Percentiles rank a stretch among this genome's conserved stretches.
Conservation (phyloP, 2,797 vertebrate species). For the Cyclopterus lumpus region DNA sequence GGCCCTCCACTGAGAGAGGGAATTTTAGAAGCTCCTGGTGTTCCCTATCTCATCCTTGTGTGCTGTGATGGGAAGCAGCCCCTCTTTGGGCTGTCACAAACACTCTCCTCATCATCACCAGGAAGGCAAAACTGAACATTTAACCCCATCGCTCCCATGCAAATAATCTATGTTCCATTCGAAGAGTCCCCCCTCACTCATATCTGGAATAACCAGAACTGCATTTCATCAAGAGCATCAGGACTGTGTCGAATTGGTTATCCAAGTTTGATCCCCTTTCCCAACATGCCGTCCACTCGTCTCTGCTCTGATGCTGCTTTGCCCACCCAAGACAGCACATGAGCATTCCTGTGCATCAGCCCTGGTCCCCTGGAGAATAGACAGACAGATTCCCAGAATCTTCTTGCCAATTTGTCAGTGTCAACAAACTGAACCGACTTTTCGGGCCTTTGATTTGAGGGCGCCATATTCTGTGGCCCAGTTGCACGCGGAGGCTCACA, state of each 20-base stretch:
- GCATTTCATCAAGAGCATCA: slow-evolving; percentile 17
- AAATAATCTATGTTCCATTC: slow-evolving; percentile 16
- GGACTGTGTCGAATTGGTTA: slow-evolving; percentile 21
- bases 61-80: slow-evolving; percentile 82
- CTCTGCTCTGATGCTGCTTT: slow-evolving; percentile 30
- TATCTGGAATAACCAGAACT: slow-evolving; percentile 28
- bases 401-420: slow-evolving; percentile 61
- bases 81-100: slow-evolving; percentile 74
- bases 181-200: slow-evolving; percentile 1
- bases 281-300: slow-evolving; percentile 20
- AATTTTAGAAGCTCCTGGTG: slow-evolving; percentile 56
- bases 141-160: slow-evolving; percentile 72
- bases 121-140: slow-evolving; percentile 60
- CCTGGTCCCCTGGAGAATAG: slow-evolving; percentile 59
- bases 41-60: slow-evolving; percentile 71
- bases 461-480: slow-evolving; percentile 20
- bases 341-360: slow-evolving; percentile 72
- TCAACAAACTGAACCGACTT: slow-evolving; percentile 58
- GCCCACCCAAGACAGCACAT: slow-evolving; percentile 35
- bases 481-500: slow-evolving; percentile 4
- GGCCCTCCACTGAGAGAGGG: slow-evolving; percentile 50
- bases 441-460: slow-evolving; percentile 41
- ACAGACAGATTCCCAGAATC: slow-evolving; percentile 61
- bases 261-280: slow-evolving; percentile 43
- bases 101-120: slow-evolving; percentile 56